A percentile compares a stretch with the other conserved stretches of the same genome.
Conservation (phyloP, 2,113 vertebrate genomes). For the Paradoxurus hermaphroditus region DNA sequence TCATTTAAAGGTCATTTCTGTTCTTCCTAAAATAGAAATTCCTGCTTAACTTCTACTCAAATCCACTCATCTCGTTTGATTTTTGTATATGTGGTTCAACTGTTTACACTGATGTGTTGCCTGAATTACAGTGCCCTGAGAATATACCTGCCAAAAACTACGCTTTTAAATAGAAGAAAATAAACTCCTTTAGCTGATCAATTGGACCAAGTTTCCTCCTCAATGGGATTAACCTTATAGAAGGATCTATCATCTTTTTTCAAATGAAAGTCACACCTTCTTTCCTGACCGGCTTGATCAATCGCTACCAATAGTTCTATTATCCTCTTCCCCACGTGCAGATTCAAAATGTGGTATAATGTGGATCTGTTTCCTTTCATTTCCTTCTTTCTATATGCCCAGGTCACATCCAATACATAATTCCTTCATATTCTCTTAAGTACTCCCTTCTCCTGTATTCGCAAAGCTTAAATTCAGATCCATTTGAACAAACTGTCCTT, state of each 20-base stretch:
- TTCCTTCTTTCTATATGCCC: neutral
- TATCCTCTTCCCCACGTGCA: neutral
- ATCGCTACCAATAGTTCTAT: neutral
- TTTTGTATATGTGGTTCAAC: slow-evolving; percentile 22
- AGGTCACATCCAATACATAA: neutral
- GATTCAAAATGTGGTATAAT: neutral
- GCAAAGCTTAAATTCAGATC: slow-evolving; percentile 21
- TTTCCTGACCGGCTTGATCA: neutral
- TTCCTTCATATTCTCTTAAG: neutral
- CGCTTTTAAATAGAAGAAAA: slow-evolving; percentile 66
- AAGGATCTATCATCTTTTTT: neutral
- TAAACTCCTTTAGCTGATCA: slow-evolving; percentile 29
- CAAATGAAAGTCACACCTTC: neutral
- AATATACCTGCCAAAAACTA: slow-evolving; percentile 23
- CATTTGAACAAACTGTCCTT: neutral
- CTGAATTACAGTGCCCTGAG: neutral
- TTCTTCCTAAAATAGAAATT: slow-evolving; percentile 9
- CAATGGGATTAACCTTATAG: neutral
- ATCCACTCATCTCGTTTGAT: neutral
- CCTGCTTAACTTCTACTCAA: neutral
- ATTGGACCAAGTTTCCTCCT: neutral
- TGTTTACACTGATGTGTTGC: neutral
- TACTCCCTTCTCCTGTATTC: neutral
- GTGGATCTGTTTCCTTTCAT: neutral
- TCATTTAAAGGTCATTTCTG: neutral